Conservation (phyloP, 2,888 invertebrate species). For the Chironomus riparius region DNA sequence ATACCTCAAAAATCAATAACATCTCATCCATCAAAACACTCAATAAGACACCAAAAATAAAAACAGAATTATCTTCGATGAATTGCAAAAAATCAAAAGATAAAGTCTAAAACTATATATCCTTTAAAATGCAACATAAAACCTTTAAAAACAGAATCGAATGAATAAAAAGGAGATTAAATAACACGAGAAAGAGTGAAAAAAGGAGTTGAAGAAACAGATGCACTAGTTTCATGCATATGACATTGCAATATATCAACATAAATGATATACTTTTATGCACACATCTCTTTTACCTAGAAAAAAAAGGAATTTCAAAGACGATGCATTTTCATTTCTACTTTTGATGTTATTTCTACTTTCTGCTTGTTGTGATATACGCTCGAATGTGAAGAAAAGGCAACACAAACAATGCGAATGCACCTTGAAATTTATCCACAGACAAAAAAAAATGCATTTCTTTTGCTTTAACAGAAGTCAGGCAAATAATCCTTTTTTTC, state of each 20-base stretch:
- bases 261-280: background rate
- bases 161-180: background rate
- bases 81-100: too few species aligned
- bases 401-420: conserved; percentile 1
- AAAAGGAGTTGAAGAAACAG: conserved; percentile 18
- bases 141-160: background rate
- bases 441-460: background rate
- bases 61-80: too few species aligned
- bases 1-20: too few species aligned
- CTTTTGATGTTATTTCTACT: background rate
- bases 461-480: background rate
- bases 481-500: background rate
- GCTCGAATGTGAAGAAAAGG: background rate
- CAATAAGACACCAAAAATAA: too few species aligned
- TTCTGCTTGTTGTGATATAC: background rate
- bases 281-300: background rate
- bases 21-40: too few species aligned
- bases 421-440: conserved; percentile 9
- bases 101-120: too few species aligned
- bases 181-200: background rate
- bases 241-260: background rate
- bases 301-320: background rate
- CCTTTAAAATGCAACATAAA: background rate
- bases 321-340: background rate
- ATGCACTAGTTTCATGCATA: conserved; percentile 17